Evolutionary conservation across 2,797 vertebrate genomes (phyloP).

Genomic region (Coendou prehensilis): DNA sequence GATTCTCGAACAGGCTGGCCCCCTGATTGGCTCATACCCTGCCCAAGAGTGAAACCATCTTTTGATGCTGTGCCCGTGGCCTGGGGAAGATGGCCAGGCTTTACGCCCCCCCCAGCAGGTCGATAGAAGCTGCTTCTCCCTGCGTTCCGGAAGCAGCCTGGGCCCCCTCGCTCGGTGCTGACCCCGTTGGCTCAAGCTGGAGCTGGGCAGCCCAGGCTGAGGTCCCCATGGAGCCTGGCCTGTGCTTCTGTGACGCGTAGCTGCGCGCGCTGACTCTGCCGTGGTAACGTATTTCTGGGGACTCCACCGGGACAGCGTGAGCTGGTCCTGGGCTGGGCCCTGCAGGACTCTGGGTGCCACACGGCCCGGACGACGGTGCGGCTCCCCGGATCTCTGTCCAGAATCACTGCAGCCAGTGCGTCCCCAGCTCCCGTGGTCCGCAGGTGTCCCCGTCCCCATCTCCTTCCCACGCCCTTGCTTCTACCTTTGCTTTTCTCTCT

Average conservation of each 20-base stretch:
- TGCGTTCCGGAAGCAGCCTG: background rate
- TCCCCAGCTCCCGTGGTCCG: background rate
- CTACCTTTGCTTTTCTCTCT: background rate
- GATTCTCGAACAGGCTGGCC: background rate
- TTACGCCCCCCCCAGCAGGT: background rate
- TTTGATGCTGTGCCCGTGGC: background rate
- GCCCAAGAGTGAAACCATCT: background rate
- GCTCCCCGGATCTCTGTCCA: background rate
- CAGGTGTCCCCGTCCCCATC: background rate
- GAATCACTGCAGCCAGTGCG: background rate
- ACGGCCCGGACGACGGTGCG: too few relatives aligned
- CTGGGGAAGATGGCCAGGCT: background rate
- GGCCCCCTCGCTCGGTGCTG: background rate
- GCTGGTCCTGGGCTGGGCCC: background rate
- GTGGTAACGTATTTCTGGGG: background rate
- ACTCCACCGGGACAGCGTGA: background rate
- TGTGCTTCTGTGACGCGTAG: fast-evolving
- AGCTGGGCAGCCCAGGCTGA: background rate
- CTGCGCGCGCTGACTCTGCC: background rate
- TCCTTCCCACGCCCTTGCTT: background rate
- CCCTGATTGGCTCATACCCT: fast-evolving
- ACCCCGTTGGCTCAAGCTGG: background rate
- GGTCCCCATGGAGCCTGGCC: background rate
- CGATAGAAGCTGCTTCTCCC: background rate
- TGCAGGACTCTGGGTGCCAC: too few relatives aligned